Base-by-base conservation (phyloP, 2,113 vertebrate species). In the Dryoscopus gambensis region DNA sequence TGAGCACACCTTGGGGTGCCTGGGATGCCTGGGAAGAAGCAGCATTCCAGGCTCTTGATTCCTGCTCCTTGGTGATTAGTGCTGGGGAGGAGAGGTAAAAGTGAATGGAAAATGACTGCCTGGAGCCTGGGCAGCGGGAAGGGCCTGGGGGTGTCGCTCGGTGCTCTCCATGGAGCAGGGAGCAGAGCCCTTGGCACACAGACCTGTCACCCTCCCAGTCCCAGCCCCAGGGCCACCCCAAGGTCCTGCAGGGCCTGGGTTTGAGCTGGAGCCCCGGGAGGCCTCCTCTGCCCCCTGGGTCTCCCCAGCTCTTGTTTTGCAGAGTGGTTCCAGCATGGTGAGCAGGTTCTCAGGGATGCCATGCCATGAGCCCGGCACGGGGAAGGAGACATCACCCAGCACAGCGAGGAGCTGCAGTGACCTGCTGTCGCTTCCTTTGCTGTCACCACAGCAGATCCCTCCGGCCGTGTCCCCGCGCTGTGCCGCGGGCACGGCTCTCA, bases 391-490 rank as follows among this genome's bases (percentile, higher is more conserved):
- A 4, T 9, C 22, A 8, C 56, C 25, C 69, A 33, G n/a, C 52
- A 21, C 4, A 2, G 30, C 0, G 0, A 40, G 67, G 92, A 70
- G 3, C 82, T 53, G 73, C 2, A 3, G 44, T 0, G 8, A 30
- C 1, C 11, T 1, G 0, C 50, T 7, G 55, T 3, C 3, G 1
- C 8, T 40, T 22, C 71, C 80, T 75, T 24, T 37, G 53, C 49
- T 7, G 0, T 42, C 70, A 15, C 28, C 42, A 2, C 0, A 2
- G n/a, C 28, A 7, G 24, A 57, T 40, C 23, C 86, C 69, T 27
- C 24, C 0, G 1, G 75, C 1, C 1, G 1, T 3, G 53, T 52
- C 53, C 74, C 68, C 1, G 0, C 1, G 0, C 83, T 13, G 11
- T 8, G 2, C 47, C 2, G 0, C 0, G 7, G 33, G 27, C 84